phyloP scores from a whole-genome alignment of 2,888 invertebrate species.

The Lasioglossum leucozonium region DNA sequence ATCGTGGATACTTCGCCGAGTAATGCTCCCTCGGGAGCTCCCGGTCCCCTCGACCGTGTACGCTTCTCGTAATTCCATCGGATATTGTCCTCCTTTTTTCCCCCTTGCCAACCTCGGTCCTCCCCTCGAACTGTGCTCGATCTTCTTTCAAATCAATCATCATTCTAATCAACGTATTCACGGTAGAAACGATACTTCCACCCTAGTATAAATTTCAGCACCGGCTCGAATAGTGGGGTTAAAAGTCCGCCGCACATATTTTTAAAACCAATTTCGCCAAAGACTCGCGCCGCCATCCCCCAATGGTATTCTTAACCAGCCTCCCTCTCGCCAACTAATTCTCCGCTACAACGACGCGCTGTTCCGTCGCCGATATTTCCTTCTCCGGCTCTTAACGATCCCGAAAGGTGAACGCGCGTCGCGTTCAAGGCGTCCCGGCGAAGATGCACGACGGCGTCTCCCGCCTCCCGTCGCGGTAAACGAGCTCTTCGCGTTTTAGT shows the following conservation, averaged over 20 bases:
- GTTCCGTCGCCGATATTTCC: slow-evolving; percentile 6
- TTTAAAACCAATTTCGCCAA: not conserved
- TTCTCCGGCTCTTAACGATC: slow-evolving; percentile 21
- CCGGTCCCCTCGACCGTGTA: slow-evolving; percentile 22
- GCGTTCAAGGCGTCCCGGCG: slow-evolving; percentile 41
- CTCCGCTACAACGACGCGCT: not conserved
- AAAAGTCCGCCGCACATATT: not conserved
- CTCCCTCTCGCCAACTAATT: not conserved
- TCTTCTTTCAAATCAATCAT: not conserved
- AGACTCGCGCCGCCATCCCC: not conserved
- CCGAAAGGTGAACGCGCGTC: slow-evolving; percentile 25
- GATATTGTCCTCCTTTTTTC: slow-evolving; percentile 29
- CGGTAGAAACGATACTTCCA: too few species aligned
- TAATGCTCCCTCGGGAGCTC: slow-evolving; percentile 29
- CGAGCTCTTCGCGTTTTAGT: slow-evolving; percentile 81
- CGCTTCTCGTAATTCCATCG: slow-evolving; percentile 47
- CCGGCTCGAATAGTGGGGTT: not conserved
- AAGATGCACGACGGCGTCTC: slow-evolving; percentile 52
- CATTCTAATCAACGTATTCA: too few species aligned
- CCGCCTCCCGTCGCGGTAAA: slow-evolving; percentile 66
- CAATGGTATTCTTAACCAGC: not conserved
- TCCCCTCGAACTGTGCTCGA: not conserved
- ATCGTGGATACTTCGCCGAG: slow-evolving; percentile 41
- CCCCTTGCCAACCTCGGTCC: not conserved
- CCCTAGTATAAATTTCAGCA: too few species aligned